Evolutionary conservation across 2,888 invertebrate genomes (phyloP).

Genomic region (Aphidoletes aphidimyza): DNA sequence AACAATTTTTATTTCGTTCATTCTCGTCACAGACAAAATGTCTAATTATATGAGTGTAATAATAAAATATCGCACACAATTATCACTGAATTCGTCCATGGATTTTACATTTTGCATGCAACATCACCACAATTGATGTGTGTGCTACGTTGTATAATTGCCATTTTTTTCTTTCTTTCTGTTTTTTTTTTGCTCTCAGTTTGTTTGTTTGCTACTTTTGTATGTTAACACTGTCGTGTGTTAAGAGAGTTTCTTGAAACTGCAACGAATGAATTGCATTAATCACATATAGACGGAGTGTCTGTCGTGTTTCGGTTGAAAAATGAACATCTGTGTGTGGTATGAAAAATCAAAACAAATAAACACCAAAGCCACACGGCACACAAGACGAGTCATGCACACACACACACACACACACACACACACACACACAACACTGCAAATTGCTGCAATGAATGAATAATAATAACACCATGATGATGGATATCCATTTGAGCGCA

Average conservation of each 20-base stretch:
- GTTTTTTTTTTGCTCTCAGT: too few relatives aligned
- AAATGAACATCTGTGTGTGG: background rate
- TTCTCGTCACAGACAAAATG: background rate
- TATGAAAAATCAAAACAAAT: background rate
- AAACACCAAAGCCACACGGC: background rate
- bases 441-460: conserved; percentile 31
- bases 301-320: background rate
- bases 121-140: too few relatives aligned
- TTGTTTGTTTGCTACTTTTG: background rate
- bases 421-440: too few relatives aligned
- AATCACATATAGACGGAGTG: conserved; percentile 26
- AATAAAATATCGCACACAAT: too few relatives aligned
- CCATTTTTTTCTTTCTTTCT: too few relatives aligned
- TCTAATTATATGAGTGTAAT: conserved; percentile 13
- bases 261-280: background rate
- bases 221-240: background rate
- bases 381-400: too few relatives aligned
- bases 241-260: background rate
- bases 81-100: background rate
- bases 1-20: too few relatives aligned
- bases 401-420: too few relatives aligned
- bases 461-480: conserved; percentile 4
- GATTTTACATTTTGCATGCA: background rate
- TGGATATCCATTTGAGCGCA: background rate
- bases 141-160: too few relatives aligned